A percentile compares a stretch with the other conserved stretches of the same genome.
Conservation (phyloP, 2,113 vertebrate species). For the Hipposideros armiger region DNA sequence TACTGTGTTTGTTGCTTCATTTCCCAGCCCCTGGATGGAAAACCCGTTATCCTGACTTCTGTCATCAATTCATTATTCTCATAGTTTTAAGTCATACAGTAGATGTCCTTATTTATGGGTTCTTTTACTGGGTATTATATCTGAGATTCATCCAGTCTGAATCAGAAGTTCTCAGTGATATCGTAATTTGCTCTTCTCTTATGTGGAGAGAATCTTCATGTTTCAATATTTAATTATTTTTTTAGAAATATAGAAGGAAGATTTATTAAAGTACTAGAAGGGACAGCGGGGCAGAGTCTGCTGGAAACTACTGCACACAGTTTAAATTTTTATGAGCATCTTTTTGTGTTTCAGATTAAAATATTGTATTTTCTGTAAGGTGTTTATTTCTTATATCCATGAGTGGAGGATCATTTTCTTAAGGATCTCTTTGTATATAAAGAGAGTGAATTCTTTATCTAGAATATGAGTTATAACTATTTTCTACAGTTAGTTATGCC, state of each 20-base stretch:
- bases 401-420: not conserved
- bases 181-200: slow-evolving; percentile 15
- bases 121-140: not conserved
- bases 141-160: not conserved
- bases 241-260: too few species aligned
- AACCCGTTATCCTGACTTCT: not conserved
- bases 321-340: slow-evolving; percentile 17
- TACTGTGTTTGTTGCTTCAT: not conserved
- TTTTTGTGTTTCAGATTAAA: slow-evolving; percentile 21
- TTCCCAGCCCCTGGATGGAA: not conserved
- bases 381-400: not conserved
- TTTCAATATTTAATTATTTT: not conserved
- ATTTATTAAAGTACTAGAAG: too few species aligned
- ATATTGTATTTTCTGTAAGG: not conserved
- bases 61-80: not conserved
- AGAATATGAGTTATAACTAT: not conserved
- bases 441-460: not conserved
- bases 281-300: too few species aligned
- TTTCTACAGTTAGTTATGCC: not conserved
- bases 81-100: not conserved
- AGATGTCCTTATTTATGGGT: not conserved
- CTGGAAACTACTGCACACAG: not conserved
- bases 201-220: not conserved
- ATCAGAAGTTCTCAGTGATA: slow-evolving; percentile 8
- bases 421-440: not conserved